Evolutionary conservation across 2,113 vertebrate genomes (phyloP).

Genomic region (Conger conger): DNA sequence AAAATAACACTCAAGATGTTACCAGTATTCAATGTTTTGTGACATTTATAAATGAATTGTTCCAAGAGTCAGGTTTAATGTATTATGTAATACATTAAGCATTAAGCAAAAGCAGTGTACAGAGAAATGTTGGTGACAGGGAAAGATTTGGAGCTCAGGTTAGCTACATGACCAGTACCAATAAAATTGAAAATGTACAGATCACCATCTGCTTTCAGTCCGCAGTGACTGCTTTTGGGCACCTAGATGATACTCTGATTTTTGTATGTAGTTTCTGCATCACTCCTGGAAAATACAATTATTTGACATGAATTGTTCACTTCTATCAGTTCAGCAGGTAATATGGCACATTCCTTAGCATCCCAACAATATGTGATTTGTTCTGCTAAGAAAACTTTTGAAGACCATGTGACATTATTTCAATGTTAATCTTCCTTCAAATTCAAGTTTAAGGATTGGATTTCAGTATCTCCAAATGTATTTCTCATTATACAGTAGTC

Average conservation of each 20-base stretch:
- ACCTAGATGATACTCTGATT: not conserved
- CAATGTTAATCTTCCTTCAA: not conserved
- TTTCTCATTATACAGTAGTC: slow-evolving; percentile 31
- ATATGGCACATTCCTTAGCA: slow-evolving; percentile 19
- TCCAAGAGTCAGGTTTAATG: not conserved
- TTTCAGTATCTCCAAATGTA: not conserved
- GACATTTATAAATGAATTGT: not conserved
- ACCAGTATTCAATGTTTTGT: not conserved
- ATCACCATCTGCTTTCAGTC: not conserved
- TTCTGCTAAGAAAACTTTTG: slow-evolving; percentile 21
- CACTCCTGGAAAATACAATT: slow-evolving; percentile 16
- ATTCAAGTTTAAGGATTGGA: not conserved
- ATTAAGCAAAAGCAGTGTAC: not conserved
- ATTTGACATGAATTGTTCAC: slow-evolving; percentile 16
- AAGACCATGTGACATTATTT: not conserved
- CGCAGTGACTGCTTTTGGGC: not conserved
- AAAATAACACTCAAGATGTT: not conserved
- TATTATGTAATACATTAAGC: not conserved
- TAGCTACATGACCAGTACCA: not conserved
- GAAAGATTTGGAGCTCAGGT: not conserved
- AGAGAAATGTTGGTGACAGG: not conserved
- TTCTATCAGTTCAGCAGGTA: slow-evolving; percentile 16
- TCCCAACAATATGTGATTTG: not conserved
- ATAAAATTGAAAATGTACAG: not conserved
- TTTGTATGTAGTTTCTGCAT: not conserved